A percentile compares a stretch with the other conserved stretches of the same genome.
These are phyloP conservation scores for Dinocampus coccinellae DNA, from an alignment of 2,888 invertebrate genomes.

Conservation along the genomic window DNA sequence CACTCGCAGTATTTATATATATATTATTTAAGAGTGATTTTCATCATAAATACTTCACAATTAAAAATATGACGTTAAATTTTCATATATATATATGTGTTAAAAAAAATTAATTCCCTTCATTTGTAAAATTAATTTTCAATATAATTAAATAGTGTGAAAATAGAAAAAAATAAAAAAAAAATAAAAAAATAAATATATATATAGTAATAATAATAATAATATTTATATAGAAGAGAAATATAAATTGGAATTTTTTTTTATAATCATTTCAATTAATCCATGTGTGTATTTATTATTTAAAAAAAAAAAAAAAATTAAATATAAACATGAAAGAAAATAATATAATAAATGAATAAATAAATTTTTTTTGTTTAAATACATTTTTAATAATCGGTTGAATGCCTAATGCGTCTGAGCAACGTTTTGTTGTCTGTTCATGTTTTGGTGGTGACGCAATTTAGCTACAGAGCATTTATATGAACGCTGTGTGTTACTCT, in stretches of 20 bases:
- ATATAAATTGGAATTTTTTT: too few species aligned
- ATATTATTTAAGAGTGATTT: neutral
- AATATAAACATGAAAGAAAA: neutral
- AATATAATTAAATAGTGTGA: neutral
- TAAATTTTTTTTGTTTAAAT: neutral
- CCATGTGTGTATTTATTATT: too few species aligned
- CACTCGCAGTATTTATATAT: conserved; percentile 22
- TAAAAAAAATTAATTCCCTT: conserved; percentile 4
- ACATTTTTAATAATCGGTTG: conserved; percentile 7
- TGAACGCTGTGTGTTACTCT: conserved; percentile 16
- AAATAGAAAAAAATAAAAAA: neutral
- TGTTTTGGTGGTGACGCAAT: conserved; percentile 36
- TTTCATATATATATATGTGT: neutral
- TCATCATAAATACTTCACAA: conserved; percentile 13
- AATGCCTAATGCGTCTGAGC: conserved; percentile 10
- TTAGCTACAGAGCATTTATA: conserved; percentile 34
- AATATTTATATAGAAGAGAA: too few species aligned
- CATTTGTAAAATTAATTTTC: conserved; percentile 5
- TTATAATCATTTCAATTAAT: too few species aligned
- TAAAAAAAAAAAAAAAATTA: neutral
- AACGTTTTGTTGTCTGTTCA: neutral
- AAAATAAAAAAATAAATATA: neutral
- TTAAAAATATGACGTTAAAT: conserved; percentile 3
- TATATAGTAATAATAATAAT: too few species aligned
- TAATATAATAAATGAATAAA: neutral